Evolutionary conservation across 2,888 invertebrate genomes (phyloP).

Genomic region (Rotaria sp.): DNA sequence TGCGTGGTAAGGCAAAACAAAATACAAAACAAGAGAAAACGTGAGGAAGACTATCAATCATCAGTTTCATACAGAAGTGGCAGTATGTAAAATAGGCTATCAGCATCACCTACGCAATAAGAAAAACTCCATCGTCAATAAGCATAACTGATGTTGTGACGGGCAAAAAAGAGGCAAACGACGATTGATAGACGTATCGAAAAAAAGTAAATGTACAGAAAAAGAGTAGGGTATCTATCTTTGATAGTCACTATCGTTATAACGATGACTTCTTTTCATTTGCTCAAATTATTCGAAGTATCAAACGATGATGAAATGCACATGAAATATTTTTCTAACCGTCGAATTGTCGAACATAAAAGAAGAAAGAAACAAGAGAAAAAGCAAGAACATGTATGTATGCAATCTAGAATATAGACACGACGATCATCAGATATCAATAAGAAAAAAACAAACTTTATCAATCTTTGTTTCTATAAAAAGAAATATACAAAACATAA

Average conservation of each 20-base stretch:
- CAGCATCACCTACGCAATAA: background rate
- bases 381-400: background rate
- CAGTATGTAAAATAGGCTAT: background rate
- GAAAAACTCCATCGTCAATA: background rate
- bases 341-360: background rate
- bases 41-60: background rate
- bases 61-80: background rate
- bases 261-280: background rate
- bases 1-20: background rate
- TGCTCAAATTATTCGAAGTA: background rate
- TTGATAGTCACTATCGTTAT: background rate
- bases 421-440: background rate
- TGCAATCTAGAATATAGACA: background rate
- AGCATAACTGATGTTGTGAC: background rate
- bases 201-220: background rate
- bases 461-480: too few relatives aligned
- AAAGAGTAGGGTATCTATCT: background rate
- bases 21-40: background rate
- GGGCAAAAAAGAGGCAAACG: background rate
- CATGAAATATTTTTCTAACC: background rate
- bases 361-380: background rate
- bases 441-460: too few relatives aligned
- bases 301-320: background rate
- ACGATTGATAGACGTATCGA: background rate
- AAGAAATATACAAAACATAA: too few relatives aligned